Conservation (phyloP, 2,888 invertebrate genomes). For the Embidobia sp. region DNA sequence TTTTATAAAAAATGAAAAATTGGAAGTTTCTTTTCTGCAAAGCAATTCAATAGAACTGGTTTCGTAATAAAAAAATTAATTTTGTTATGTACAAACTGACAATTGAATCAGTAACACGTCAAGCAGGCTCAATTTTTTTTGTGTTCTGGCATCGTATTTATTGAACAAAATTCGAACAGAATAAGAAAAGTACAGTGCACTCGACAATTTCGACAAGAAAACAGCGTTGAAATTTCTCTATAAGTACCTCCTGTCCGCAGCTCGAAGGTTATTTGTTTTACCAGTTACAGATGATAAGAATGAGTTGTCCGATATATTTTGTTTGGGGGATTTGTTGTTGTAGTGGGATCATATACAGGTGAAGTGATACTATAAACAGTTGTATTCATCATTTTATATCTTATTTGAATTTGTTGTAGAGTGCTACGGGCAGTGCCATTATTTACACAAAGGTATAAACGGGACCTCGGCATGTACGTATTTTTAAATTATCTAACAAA, state of each 20-base stretch:
- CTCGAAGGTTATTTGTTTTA: slow-evolving; percentile 51
- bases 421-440: slow-evolving; percentile 77
- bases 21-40: too few species aligned
- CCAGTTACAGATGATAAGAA: slow-evolving; percentile 49
- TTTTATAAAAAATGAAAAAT: too few species aligned
- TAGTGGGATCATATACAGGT: slow-evolving; percentile 64
- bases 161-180: too few species aligned
- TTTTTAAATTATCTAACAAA: slow-evolving; percentile 79
- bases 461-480: slow-evolving; percentile 80
- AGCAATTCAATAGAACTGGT: too few species aligned
- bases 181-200: too few species aligned
- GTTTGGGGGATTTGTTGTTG: slow-evolving; percentile 36
- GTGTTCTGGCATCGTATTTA: too few species aligned
- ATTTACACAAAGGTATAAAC: slow-evolving; percentile 81
- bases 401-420: slow-evolving; percentile 60
- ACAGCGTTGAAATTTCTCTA: slow-evolving; percentile 24
- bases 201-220: slow-evolving; percentile 26
- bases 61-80: too few species aligned
- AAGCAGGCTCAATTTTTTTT: too few species aligned
- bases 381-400: slow-evolving; percentile 60
- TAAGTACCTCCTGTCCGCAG: slow-evolving; percentile 51
- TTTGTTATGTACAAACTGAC: too few species aligned
- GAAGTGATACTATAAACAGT: slow-evolving; percentile 64
- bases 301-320: slow-evolving; percentile 46
- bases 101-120: too few species aligned